Evolutionary conservation across 2,113 vertebrate species (phyloP).

Genomic region (Lynx canadensis): DNA sequence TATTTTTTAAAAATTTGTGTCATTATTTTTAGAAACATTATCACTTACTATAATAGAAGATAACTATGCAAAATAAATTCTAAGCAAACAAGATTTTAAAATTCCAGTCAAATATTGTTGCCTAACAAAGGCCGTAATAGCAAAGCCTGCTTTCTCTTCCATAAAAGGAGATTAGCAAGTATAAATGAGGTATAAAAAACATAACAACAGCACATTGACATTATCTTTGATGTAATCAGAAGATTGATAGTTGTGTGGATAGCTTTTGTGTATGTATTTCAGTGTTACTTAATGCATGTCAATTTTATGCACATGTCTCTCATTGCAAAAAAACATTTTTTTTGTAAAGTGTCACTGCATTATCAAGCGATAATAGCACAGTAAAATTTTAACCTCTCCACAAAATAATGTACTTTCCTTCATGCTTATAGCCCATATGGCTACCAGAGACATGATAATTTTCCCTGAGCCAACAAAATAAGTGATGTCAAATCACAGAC

Average conservation of each 20-base stretch:
- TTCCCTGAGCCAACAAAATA: not conserved
- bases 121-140: not conserved
- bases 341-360: not conserved
- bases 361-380: not conserved
- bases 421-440: not conserved
- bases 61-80: not conserved
- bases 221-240: slow-evolving; percentile 25
- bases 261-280: not conserved
- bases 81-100: not conserved
- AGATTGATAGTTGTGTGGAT: not conserved
- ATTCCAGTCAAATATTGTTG: not conserved
- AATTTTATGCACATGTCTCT: not conserved
- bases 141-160: not conserved
- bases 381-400: not conserved
- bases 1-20: not conserved
- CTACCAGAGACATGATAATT: not conserved
- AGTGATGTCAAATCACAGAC: not conserved
- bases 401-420: not conserved
- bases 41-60: not conserved
- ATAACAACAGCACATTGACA: not conserved
- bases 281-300: not conserved
- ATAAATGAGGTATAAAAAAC: not conserved
- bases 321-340: not conserved
- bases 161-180: not conserved
- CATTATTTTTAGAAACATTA: not conserved